phyloP scores from a whole-genome alignment of 92 coral and sea anemone species.

The Umimayanthus chanpuru region DNA sequence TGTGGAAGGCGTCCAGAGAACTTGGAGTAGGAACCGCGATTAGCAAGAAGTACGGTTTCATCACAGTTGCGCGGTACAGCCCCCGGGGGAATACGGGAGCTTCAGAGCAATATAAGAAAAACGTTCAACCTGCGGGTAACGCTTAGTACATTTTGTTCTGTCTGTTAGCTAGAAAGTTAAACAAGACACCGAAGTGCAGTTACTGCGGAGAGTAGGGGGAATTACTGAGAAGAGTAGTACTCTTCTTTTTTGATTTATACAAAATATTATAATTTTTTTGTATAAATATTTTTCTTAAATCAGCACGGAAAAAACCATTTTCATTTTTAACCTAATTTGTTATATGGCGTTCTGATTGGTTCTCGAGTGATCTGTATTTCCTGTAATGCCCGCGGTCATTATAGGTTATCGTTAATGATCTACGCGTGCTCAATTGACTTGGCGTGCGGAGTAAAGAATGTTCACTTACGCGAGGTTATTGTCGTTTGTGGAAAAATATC shows the following conservation, averaged over 20 bases:
- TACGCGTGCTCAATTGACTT: too few species aligned
- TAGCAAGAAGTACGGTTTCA: slow-evolving; percentile 75
- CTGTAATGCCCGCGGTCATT: too few species aligned
- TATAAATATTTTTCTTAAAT: neutral
- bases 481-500: too few species aligned
- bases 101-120: slow-evolving; percentile 60
- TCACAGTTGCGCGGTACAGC: slow-evolving; percentile 86
- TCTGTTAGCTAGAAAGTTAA: neutral
- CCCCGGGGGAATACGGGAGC: slow-evolving; percentile 72
- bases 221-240: neutral
- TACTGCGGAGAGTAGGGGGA: neutral
- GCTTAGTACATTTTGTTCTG: neutral
- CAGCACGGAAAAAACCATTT: neutral
- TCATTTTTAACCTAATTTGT: too few species aligned
- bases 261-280: neutral
- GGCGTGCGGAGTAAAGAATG: too few species aligned
- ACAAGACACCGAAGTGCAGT: neutral
- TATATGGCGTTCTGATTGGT: too few species aligned
- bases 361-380: too few species aligned
- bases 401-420: too few species aligned
- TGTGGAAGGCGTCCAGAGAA: slow-evolving; percentile 82
- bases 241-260: too few species aligned
- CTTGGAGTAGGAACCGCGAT: slow-evolving; percentile 90
- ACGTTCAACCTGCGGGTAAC: slow-evolving; percentile 52
- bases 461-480: too few species aligned